A percentile compares a stretch with the other conserved stretches of the same genome.
Conservation (phyloP, 2,113 vertebrate genomes). For the Phrynocephalus versicolor region DNA sequence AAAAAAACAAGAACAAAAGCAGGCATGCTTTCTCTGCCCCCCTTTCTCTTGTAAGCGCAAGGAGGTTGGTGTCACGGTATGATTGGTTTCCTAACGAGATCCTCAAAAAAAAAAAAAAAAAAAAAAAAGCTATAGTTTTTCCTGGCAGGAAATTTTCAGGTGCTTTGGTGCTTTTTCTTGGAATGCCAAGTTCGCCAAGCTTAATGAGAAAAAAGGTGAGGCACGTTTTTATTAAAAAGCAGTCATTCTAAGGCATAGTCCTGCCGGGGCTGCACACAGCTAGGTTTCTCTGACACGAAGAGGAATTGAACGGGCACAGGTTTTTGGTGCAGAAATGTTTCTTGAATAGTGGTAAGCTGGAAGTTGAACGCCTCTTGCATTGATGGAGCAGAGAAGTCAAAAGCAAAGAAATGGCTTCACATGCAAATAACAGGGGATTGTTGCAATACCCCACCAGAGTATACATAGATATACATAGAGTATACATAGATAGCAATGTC, state of each 20-base stretch:
- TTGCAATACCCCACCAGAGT: background rate
- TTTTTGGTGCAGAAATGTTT: background rate
- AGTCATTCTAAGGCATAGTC: background rate
- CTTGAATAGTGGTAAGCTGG: background rate
- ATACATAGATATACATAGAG: no score
- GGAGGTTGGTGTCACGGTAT: background rate
- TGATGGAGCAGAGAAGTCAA: background rate
- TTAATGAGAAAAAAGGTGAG: background rate
- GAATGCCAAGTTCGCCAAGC: accelerated
- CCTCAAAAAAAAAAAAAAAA: background rate
- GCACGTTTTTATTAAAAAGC: background rate
- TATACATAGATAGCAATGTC: background rate
- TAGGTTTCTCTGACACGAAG: background rate
- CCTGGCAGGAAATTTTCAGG: background rate
- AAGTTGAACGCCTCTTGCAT: background rate
- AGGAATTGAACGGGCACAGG: background rate
- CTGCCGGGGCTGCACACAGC: no score
- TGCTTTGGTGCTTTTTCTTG: accelerated
- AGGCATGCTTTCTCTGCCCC: background rate
- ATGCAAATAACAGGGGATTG: background rate
- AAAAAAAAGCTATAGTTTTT: constrained; percentile 16
- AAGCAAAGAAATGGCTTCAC: background rate
- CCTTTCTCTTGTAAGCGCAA: background rate
- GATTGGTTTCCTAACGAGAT: background rate
- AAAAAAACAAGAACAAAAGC: no score